phyloP scores from a whole-genome alignment of 2,797 vertebrate genomes.

The Decapterus maruadsi region DNA sequence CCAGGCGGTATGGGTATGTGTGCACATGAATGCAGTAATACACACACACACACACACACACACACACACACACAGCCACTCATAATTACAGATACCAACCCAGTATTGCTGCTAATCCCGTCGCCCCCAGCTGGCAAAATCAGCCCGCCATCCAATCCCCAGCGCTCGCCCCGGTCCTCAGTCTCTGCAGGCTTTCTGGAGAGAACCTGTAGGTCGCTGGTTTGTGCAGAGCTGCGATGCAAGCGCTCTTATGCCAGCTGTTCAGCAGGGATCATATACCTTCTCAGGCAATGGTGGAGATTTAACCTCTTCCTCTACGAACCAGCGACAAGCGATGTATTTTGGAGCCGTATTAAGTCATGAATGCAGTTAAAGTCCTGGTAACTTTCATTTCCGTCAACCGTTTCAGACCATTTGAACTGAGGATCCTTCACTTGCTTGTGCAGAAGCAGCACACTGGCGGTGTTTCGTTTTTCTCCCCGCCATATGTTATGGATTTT shows the following conservation, averaged over 20 bases:
- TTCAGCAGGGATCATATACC: slow-evolving; percentile 23
- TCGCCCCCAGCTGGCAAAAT: slow-evolving; percentile 80
- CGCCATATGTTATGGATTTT: slow-evolving; percentile 33
- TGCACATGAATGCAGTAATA: slow-evolving; percentile 14
- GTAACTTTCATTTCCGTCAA: not conserved
- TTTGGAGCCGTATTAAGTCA: slow-evolving; percentile 12
- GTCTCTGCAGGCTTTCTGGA: slow-evolving; percentile 58
- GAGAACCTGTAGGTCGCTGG: slow-evolving; percentile 63
- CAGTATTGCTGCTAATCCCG: slow-evolving; percentile 75
- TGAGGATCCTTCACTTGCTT: slow-evolving; percentile 21
- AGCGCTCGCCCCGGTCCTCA: slow-evolving; percentile 26
- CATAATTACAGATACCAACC: slow-evolving; percentile 69
- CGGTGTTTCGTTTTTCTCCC: slow-evolving; percentile 8
- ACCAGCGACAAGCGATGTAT: slow-evolving; percentile 8
- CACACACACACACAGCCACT: slow-evolving; percentile 36
- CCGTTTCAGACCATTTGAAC: not conserved
- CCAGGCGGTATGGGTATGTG: slow-evolving; percentile 47
- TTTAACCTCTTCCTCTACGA: slow-evolving; percentile 19
- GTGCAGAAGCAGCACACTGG: slow-evolving; percentile 18
- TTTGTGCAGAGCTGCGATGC: slow-evolving; percentile 38
- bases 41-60: slow-evolving; percentile 26
- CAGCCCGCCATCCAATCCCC: slow-evolving; percentile 65
- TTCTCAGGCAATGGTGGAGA: slow-evolving; percentile 13
- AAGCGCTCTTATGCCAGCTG: slow-evolving; percentile 25
- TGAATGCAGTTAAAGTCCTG: not conserved